Base-by-base conservation (phyloP, 2,888 invertebrate genomes). In the Cryptocephalus primarius region DNA sequence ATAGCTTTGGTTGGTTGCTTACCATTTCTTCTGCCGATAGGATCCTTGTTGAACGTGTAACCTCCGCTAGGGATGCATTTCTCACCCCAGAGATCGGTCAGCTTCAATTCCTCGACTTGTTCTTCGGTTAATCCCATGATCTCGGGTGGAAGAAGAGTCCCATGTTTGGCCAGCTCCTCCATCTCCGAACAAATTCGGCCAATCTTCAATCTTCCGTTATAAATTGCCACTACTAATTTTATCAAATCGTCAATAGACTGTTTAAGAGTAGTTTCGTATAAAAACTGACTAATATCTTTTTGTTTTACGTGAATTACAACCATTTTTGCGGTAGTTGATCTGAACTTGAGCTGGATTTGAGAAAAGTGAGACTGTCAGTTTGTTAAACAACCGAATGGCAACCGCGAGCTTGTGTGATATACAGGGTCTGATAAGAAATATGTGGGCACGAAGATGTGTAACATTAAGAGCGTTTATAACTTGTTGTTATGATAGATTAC, bases 91-190 rank as follows among this genome's bases (percentile, higher is more conserved):
- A 84, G 80, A 66, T 95, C 95, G 54, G 79, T 79, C 1, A 94
- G 71, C 57, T 90, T 90, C n/a, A 95, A 69, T 59, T 95, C 95
- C 52, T 74, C 71, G 47, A 93, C 83, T 76, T 95, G 95, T 40
- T 95, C 94, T 34, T 91, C 90, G 10, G 88, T 89, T 39, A 96
- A 72, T 0, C 95, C 95, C 55, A 88, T 78, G 78, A 95, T 95
- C 66, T 94, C 86, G 0, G 78, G 79, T 1, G 95, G 94, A 52
- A 88, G 66, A 63, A 86, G 81, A 0, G 88, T 87, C 8, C 95
- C 95, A 69, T 93, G 83, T 44, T 88, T 82, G 33, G 81, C 78
- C 43, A 95, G 69, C 61, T 91, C 88, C 56, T 91, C 90, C 57
- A 95, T 78, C 73, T 95, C 94, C 69, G 61, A 46, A 58, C 68